Base-by-base conservation (phyloP, 2,888 invertebrate genomes). In the Campoplex nolae region DNA sequence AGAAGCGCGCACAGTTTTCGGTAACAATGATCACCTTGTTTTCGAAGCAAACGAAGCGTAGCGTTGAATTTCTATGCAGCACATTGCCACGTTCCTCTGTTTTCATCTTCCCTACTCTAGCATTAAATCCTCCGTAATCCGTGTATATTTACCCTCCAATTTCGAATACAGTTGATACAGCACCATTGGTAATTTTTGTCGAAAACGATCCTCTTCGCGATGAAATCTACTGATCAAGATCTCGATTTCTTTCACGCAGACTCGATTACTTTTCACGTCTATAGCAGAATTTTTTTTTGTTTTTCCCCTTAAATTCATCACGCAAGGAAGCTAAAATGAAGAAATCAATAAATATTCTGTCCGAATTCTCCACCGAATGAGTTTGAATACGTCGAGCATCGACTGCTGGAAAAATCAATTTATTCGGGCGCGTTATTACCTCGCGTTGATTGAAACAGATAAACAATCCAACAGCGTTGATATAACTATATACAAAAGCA, bases 21-120 rank as follows among this genome's bases (percentile, higher is more conserved):
- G 87, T 80, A 85, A 78, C 85, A 84, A 89, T 88, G 88, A 88
- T 83, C 81, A 86, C 74, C 77, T 81, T 86, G 84, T 86, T 86
- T 86, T 86, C 74, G 81, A 81, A 86, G 84, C 86, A 81, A 84
- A 73, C 71, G 81, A 74, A 86, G 73, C 86, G 84, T 81, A 45
- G 51, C 73, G 67, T 67, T 28, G 62, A 48, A 65, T 62, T 42
- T 70, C 70, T 23, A 58, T 78, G 32, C 32, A 48, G 23, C 9
- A 35, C n/a, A 23, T 16, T 56, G 51, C 76, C 28, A n/a, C 65
- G 28, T 62, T 62, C 56, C 56, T 67, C 42, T 62, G 23, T 75
- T 68, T 80, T 86, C 71, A 77, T 51, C 73, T 80, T 76, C 35
- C 56, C 76, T 42, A 65, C 79, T 71, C 48, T 45, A 18, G 32